Base-by-base conservation (phyloP, 2,888 invertebrate genomes). In the Salpingus planirostris region DNA sequence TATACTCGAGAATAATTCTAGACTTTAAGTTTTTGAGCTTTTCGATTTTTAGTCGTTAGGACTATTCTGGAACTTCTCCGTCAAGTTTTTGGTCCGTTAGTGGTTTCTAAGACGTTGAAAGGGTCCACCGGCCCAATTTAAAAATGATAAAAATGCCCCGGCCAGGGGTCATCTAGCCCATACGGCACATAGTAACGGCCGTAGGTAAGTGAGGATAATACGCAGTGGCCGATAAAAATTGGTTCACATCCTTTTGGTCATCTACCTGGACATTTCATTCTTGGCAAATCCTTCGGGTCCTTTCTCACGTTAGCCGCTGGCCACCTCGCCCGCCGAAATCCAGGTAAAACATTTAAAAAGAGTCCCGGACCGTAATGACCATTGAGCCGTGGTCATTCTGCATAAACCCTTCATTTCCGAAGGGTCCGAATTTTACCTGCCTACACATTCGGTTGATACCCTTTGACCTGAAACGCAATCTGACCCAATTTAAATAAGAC, bases 401-500 rank as follows among this genome's bases (percentile, higher is more conserved):
- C 8, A n/a, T 24, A 26, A 31, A 21, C 23, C 11, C 29, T 5
- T 24, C 25, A 10, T 11, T 21, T 12, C 27, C 28, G 13, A 5
- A 7, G 23, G 6, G 10, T 23, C 11, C 11, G 10, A 18, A 15
- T 11, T 40, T 25, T 52, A 52, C 55, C 54, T 56, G 52, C 50
- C 52, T 49, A 53, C 51, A 47, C 49, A n/a, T 36, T 49, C 43
- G 36, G 51, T 52, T 53, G 42, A 45, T 52, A 53, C 55, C 55
- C 56, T 53, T 44, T 49, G 50, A 50, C 54, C 46, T 35, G 27
- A 11, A 11, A 8, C 38, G 50, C 46, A 49, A 52, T 52, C 42
- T 50, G 55, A 52, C 47, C 56, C 47, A 54, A 56, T 56, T 56
- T 56, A 54, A 56, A 56, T 54, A 47, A 41, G 40, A 37, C 46